These are phyloP conservation scores for Spodoptera picta DNA, from an alignment of 2,888 invertebrate genomes.

Conservation along the genomic window DNA sequence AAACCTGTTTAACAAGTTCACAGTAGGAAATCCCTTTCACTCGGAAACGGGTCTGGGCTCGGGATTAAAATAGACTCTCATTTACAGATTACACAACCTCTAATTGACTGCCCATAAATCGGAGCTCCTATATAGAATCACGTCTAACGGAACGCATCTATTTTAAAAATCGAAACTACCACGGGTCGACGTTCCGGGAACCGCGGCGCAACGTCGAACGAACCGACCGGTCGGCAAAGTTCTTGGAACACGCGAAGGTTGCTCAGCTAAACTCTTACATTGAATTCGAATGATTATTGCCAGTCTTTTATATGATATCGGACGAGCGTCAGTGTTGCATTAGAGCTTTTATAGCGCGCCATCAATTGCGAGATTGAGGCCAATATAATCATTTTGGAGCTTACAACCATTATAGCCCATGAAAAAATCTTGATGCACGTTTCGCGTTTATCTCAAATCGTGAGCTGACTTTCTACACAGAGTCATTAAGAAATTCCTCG, in stretches of 20 bases:
- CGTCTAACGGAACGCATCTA: conserved; percentile 81
- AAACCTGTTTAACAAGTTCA: conserved; percentile 73
- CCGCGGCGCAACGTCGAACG: conserved; percentile 64
- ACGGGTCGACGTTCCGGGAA: conserved; percentile 77
- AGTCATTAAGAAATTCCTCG: conserved; percentile 68
- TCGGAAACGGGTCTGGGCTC: conserved; percentile 70
- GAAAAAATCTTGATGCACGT: conserved; percentile 56
- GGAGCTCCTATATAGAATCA: conserved; percentile 64
- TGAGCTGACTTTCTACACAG: conserved; percentile 59
- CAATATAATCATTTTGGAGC: conserved; percentile 58
- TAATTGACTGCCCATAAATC: conserved; percentile 79
- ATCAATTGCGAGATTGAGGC: conserved; percentile 67
- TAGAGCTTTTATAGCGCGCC: conserved; percentile 65
- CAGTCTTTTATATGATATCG: conserved; percentile 65
- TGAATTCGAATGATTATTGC: conserved; percentile 77
- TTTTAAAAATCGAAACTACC: conserved; percentile 83
- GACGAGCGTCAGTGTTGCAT: conserved; percentile 59
- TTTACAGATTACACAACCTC: conserved; percentile 79
- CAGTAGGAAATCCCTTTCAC: conserved; percentile 83
- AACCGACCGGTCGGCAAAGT: conserved; percentile 75
- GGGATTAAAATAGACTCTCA: conserved; percentile 78
- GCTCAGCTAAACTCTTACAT: conserved; percentile 75
- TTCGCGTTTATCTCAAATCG: conserved; percentile 63
- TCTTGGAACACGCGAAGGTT: conserved; percentile 83
- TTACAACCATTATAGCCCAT: conserved; percentile 46